A percentile compares a stretch with the other conserved stretches of the same genome.
Evolutionary conservation across 2,888 invertebrate species (phyloP).

Genomic region (Aspidapion aeneum): DNA sequence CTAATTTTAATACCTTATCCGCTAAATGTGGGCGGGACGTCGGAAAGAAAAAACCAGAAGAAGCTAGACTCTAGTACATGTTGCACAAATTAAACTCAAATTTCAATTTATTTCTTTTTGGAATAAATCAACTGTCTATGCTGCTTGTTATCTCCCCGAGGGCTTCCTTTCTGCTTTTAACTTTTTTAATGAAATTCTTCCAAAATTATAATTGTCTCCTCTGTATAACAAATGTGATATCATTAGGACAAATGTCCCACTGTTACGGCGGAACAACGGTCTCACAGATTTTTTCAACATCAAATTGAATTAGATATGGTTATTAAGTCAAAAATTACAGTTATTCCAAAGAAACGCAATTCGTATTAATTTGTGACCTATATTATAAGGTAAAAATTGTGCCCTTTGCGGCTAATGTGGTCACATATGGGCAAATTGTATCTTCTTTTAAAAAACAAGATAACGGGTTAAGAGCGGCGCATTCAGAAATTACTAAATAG

Average conservation of each 20-base stretch:
- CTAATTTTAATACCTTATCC: too few species aligned
- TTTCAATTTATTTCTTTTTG: too few species aligned
- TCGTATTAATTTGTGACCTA: background rate
- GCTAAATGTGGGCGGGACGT: too few species aligned
- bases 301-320: background rate
- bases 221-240: background rate
- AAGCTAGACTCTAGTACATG: too few species aligned
- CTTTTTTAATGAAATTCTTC: background rate
- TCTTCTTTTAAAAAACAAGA: background rate
- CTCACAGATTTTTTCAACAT: background rate
- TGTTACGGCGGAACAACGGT: background rate
- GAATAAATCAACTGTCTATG: too few species aligned
- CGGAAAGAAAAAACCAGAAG: too few species aligned
- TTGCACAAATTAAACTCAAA: too few species aligned
- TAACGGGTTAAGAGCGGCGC: too few species aligned
- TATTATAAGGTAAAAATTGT: background rate
- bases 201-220: background rate
- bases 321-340: background rate
- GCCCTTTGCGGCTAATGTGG: background rate
- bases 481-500: too few species aligned
- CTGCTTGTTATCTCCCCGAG: background rate
- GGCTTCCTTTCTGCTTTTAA: background rate
- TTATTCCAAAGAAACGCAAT: background rate
- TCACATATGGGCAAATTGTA: background rate
- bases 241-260: background rate